A percentile compares a stretch with the other conserved stretches of the same genome.
Evolutionary conservation across 2,113 vertebrate genomes (phyloP).

Genomic region (Eretmochelys imbricata): DNA sequence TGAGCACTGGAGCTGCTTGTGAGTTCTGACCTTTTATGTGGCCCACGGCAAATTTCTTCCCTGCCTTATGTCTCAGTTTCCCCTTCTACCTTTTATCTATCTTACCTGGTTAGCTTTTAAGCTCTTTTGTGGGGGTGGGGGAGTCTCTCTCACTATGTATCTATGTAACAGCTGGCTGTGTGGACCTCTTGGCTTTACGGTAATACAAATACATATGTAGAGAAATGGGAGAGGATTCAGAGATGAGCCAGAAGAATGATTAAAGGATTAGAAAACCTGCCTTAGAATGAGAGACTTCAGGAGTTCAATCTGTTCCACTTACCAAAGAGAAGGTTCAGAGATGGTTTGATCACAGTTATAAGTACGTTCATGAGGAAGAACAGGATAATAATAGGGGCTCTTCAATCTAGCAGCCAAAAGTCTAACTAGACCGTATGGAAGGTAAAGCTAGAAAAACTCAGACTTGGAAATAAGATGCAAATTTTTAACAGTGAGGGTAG

Average conservation of each 20-base stretch:
- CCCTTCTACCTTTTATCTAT: background rate
- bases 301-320: background rate
- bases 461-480: background rate
- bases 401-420: background rate
- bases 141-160: background rate
- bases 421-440: background rate
- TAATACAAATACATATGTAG: background rate
- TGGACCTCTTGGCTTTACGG: background rate
- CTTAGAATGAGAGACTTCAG: background rate
- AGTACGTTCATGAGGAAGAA: background rate
- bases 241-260: background rate
- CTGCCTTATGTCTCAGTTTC: background rate
- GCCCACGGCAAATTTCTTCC: background rate
- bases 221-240: background rate
- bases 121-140: background rate
- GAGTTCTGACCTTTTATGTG: background rate
- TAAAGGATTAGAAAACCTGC: background rate
- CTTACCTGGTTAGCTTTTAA: background rate
- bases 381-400: background rate
- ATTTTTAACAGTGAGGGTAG: background rate
- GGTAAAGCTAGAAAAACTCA: background rate
- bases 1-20: background rate
- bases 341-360: background rate
- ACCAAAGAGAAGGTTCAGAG: background rate
- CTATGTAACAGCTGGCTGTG: background rate